phyloP scores from a whole-genome alignment of 2,888 invertebrate genomes.

The Acleris holmiana region DNA sequence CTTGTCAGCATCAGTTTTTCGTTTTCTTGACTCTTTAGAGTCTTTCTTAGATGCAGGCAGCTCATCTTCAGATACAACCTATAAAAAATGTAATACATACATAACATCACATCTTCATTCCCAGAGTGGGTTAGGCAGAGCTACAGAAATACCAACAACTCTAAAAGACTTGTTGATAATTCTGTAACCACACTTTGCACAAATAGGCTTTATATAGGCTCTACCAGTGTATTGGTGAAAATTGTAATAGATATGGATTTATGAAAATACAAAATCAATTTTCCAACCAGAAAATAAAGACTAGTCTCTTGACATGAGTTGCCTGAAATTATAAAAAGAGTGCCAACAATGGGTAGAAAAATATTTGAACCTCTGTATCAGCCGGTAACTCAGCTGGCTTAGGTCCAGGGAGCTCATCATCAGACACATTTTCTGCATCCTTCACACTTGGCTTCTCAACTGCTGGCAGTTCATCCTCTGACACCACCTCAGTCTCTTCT shows the following conservation, averaged over 20 bases:
- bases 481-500: slow-evolving; percentile 93
- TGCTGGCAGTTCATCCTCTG: slow-evolving; percentile 91
- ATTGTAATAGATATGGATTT: neutral
- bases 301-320: neutral
- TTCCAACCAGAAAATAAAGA: no score
- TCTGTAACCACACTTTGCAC: no score
- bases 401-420: slow-evolving; percentile 90
- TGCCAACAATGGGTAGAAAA: neutral
- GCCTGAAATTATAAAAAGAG: neutral
- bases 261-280: no score
- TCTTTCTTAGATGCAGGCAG: slow-evolving; percentile 87
- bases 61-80: slow-evolving; percentile 93
- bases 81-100: no score
- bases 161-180: no score
- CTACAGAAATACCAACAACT: no score
- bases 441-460: slow-evolving; percentile 90
- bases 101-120: no score
- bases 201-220: no score
- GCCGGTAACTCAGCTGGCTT: slow-evolving; percentile 88
- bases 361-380: slow-evolving; percentile 85
- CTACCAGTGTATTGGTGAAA: no score
- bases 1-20: slow-evolving; percentile 79
- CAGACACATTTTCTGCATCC: slow-evolving; percentile 93
- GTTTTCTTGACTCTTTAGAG: slow-evolving; percentile 79
- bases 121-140: no score